Evolutionary conservation across 2,888 invertebrate species (phyloP), one percentile per base, ranked within the genome.

Genomic region (Linyphia triangularis): DNA sequence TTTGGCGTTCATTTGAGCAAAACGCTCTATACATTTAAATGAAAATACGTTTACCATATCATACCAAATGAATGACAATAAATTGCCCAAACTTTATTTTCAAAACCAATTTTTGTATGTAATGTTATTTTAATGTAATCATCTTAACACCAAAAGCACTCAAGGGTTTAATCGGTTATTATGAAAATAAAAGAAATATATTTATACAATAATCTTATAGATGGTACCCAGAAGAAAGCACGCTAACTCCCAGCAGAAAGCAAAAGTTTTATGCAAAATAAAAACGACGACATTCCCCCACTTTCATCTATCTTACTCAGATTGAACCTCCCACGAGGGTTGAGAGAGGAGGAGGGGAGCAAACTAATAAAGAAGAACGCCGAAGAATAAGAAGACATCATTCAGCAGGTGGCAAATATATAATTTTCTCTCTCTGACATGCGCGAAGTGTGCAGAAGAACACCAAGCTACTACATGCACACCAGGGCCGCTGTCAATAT

Each of bases 381-480:
- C 26, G 40, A 81, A 77, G 75, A 85, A 79, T 79, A 72, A 78
- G 85, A 72, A 61, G 78, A 85, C 78, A 78, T 85, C 78, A 70
- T 85, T 86, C 86, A 73, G 86, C 86, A 81, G 79, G 86, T 86
- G 86, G 86, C 72, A 81, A 79, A 72, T 86, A 86, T 86, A 86
- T 86, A 79, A 81, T 86, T 79, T 67, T 79, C 72, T 43, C 73
- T 24, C 37, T 78, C 70, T 40, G 86, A 85, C 85, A 85, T 63
- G 78, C 78, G 70, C 85, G 28, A n/a, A 28, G 86, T 33, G 57
- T 19, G 61, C 10, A 33, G 33, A 33, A 33, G 33, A 4, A 33
- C 33, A 33, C 33, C 33, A 24, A 37, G n/a, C 70, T 59, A 22
- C 75, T 77, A 85, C 79, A 72, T 33, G 72, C 85, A 85, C 85